Evolutionary conservation across 2,113 vertebrate species (phyloP).

Genomic region (Terrapene triunguis): DNA sequence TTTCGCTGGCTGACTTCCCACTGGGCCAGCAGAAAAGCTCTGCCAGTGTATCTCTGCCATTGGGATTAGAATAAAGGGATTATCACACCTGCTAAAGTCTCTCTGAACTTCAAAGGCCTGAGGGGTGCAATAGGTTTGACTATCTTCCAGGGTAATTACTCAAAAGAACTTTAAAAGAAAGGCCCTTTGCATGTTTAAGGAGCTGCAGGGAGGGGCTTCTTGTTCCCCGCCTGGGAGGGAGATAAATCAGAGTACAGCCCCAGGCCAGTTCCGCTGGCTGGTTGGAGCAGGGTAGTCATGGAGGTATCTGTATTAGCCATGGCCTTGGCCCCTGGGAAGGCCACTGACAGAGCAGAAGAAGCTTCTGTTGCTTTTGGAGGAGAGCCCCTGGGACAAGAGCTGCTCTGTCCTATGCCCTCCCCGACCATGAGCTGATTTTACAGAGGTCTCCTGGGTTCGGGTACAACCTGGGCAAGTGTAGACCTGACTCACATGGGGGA

Average conservation of each 20-base stretch:
- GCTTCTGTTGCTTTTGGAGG: too few relatives aligned
- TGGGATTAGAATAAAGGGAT: conserved; percentile 69
- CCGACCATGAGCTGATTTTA: background rate
- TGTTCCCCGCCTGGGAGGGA: background rate
- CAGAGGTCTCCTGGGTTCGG: background rate
- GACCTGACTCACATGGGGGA: background rate
- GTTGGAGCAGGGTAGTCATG: rapidly evolving
- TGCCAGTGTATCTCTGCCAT: conserved; percentile 1
- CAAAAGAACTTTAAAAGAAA: conserved; percentile 44
- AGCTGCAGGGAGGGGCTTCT: background rate
- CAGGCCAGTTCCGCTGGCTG: background rate
- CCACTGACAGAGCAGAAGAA: rapidly evolving
- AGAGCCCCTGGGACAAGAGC: too few relatives aligned
- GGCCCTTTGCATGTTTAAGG: conserved; percentile 33
- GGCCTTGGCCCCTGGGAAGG: background rate
- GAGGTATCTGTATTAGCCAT: rapidly evolving
- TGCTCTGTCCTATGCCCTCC: too few relatives aligned
- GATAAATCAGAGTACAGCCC: background rate
- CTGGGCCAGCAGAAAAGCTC: conserved; percentile 14
- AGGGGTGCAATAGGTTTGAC: background rate
- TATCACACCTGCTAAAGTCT: conserved; percentile 43
- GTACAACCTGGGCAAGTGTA: background rate
- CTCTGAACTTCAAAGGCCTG: conserved; percentile 64
- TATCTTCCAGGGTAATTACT: conserved; percentile 44
- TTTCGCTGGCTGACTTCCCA: background rate